Evolutionary conservation across 2,888 invertebrate species (phyloP).

Genomic region (Tenthredo notha): DNA sequence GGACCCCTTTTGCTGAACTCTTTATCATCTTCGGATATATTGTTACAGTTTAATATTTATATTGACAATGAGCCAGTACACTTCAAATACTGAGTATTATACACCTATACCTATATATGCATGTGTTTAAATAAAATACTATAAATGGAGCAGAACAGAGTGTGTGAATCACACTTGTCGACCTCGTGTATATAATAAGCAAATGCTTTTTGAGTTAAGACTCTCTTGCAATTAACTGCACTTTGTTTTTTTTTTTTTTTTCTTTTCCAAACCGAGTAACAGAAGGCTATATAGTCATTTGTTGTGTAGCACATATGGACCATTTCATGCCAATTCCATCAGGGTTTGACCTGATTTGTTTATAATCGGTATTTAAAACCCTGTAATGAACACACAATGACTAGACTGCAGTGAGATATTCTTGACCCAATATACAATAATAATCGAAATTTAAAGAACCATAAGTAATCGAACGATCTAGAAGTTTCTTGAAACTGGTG

Average conservation of each 20-base stretch:
- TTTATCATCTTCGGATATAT: not conserved
- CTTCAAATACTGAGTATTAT: not conserved
- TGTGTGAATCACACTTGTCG: slow-evolving; percentile 9
- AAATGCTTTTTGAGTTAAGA: not conserved
- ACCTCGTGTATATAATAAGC: not conserved
- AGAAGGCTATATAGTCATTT: not conserved
- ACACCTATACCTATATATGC: not conserved
- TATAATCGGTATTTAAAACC: not conserved
- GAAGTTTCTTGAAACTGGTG: slow-evolving; percentile 9
- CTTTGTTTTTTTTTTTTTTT: no score
- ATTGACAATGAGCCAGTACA: not conserved
- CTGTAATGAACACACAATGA: not conserved
- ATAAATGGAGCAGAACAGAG: not conserved
- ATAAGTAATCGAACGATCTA: slow-evolving; percentile 1
- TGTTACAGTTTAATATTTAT: not conserved
- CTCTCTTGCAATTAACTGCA: slow-evolving; percentile 4
- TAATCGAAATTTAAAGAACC: not conserved
- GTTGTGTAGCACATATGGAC: not conserved
- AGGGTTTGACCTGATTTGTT: not conserved
- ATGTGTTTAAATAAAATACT: not conserved
- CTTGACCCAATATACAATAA: not conserved
- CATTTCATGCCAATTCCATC: not conserved
- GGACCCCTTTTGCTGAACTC: not conserved
- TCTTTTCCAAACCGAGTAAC: not conserved
- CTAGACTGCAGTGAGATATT: not conserved